Percentiles rank a stretch among this genome's conserved stretches.
Evolutionary conservation across 2,888 invertebrate genomes (phyloP).

Genomic region (Mesodorylaimus sp.): DNA sequence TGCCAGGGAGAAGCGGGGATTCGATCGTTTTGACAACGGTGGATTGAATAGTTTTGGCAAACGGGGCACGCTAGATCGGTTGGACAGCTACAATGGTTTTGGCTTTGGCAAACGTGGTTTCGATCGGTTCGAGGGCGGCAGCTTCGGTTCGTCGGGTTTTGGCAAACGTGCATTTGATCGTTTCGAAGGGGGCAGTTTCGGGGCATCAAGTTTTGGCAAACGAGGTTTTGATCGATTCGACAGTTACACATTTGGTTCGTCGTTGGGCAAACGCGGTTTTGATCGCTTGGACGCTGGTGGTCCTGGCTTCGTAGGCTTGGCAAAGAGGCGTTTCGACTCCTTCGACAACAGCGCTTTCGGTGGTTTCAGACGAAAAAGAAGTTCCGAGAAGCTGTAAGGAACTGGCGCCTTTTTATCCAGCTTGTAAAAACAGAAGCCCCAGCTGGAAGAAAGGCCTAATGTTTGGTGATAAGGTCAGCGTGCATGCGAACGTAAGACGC

Average conservation of each 20-base stretch:
- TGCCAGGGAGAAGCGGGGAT: background rate
- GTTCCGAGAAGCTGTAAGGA: too few relatives aligned
- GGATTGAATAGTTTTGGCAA: background rate
- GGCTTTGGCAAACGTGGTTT: background rate
- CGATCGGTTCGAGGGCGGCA: background rate
- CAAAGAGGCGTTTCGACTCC: background rate
- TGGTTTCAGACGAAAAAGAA: conserved; percentile 14
- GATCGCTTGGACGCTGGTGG: background rate
- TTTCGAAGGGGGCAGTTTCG: background rate
- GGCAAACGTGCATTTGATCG: background rate
- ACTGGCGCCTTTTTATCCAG: too few relatives aligned
- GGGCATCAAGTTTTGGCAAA: background rate
- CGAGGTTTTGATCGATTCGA: background rate
- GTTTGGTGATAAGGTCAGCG: too few relatives aligned
- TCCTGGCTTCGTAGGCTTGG: background rate
- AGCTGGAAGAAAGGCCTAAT: too few relatives aligned
- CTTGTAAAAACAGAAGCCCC: too few relatives aligned
- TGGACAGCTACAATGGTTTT: background rate
- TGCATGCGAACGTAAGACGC: too few relatives aligned
- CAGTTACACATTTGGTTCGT: background rate
- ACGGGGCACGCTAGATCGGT: background rate
- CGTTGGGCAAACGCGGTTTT: background rate
- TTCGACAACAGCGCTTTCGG: background rate
- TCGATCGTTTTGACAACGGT: background rate
- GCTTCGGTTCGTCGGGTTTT: background rate